Evolutionary conservation across 2,888 invertebrate genomes (phyloP), one percentile per base, ranked within the genome.

Genomic region (Xestia xanthographa): DNA sequence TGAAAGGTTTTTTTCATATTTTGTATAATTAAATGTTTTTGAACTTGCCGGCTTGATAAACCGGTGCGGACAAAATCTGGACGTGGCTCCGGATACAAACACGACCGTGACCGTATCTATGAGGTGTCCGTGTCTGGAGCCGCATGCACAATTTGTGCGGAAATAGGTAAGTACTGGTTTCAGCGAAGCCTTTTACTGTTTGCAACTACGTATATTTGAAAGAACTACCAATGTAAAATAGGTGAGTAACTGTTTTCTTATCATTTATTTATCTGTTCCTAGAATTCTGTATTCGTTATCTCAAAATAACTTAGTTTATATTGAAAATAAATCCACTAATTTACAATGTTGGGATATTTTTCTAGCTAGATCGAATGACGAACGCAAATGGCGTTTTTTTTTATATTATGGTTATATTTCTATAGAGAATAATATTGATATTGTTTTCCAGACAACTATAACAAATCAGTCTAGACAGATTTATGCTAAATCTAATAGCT

Each of bases 401-500:
- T 41, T 14, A 22, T 41, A 20, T 26, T 0, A 14, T 41, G n/a
- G n/a, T n/a, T n/a, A n/a, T 9, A 5, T 1, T 56, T 26, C 22
- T 11, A 29, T 22, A 29, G 29, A 43, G 5, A 60, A 43, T 41
- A 9, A 60, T 58, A 60, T 22, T 43, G 4, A 38, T 60, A 38
- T 73, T 69, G 2, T 38, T 73, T 58, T 69, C 22, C 56, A 48
- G 60, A 74, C 29, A 48, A 11, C 22, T 45, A 1, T 0, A 45
- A 74, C n/a, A 74, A 41, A 48, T 50, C 48, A 62, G 74, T 71
- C 50, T 29, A 48, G 22, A 50, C 34, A 43, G 29, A 62, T 74
- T 34, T 50, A 62, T 69, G 45, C 58, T 73, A 41, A 62, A 62
- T 70, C 29, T 34, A 62, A 53, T 56, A 6, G 66, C 14, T 85